phyloP scores from a whole-genome alignment of 1,140 invertebrate genomes.

The Leptopilina boulardi region DNA sequence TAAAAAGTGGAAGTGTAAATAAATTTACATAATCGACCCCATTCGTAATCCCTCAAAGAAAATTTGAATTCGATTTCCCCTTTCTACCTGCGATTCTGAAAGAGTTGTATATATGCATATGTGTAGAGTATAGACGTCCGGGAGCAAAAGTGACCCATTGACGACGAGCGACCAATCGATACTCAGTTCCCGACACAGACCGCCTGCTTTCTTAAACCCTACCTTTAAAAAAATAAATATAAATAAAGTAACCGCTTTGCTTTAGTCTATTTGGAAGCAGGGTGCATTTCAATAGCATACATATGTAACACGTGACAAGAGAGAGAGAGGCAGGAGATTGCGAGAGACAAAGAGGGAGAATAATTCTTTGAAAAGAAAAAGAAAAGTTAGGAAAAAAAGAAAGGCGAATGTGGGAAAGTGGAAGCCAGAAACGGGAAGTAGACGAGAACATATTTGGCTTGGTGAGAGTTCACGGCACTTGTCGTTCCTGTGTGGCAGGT shows the following conservation, averaged over 20 bases:
- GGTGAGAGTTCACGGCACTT: conserved; percentile 62
- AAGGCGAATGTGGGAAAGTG: neutral
- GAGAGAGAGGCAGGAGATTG: neutral
- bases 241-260: neutral
- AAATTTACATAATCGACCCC: no score
- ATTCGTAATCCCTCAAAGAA: no score
- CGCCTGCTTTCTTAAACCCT: neutral
- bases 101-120: neutral
- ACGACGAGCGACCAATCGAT: conserved; percentile 55
- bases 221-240: neutral
- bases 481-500: conserved; percentile 49
- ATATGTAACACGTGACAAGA: neutral
- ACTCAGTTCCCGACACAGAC: conserved; percentile 38
- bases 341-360: neutral
- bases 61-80: neutral
- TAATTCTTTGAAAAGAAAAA: conserved; percentile 27
- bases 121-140: neutral
- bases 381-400: neutral
- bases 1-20: no score
- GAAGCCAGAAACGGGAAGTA: conserved; percentile 17
- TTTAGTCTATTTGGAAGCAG: neutral
- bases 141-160: conserved; percentile 57
- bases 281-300: neutral
- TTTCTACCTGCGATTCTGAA: neutral
- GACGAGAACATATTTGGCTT: conserved; percentile 34